phyloP scores from a whole-genome alignment of 2,888 invertebrate species.

The Eupithecia abbreviata region DNA sequence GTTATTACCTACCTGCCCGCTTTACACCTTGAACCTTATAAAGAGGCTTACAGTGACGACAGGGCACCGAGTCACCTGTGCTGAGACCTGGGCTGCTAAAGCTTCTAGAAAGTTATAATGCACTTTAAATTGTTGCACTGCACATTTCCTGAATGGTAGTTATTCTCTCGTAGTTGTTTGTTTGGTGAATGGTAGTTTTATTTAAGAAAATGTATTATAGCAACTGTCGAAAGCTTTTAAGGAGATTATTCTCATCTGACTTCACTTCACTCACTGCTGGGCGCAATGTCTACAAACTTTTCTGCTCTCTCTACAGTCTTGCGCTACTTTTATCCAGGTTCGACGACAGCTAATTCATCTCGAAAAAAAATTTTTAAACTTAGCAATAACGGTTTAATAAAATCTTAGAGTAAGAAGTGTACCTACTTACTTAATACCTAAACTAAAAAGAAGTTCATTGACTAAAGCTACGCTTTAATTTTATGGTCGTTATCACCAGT shows the following conservation, averaged over 20 bases:
- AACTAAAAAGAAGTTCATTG: background rate
- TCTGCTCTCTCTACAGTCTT: too few species aligned
- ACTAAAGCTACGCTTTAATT: background rate
- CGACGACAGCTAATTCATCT: too few species aligned
- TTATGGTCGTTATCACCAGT: background rate
- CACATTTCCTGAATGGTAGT: background rate
- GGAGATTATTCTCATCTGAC: background rate
- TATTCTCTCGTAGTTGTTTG: background rate
- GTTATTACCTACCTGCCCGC: slow-evolving; percentile 15
- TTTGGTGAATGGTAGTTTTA: background rate
- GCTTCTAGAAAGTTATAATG: background rate
- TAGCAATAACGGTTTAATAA: too few species aligned
- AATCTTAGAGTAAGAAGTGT: too few species aligned
- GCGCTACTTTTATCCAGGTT: too few species aligned
- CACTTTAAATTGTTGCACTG: background rate
- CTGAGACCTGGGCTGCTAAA: background rate
- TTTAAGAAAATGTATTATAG: background rate
- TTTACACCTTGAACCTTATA: background rate
- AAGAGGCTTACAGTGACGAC: slow-evolving; percentile 1
- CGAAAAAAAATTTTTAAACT: too few species aligned
- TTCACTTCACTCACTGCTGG: too few species aligned
- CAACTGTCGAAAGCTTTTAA: background rate
- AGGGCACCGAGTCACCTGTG: slow-evolving; percentile 1
- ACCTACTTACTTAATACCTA: too few species aligned
- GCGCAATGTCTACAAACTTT: too few species aligned